Evolutionary conservation across 2,888 invertebrate species (phyloP).

Genomic region (Drosophila sordidula): DNA sequence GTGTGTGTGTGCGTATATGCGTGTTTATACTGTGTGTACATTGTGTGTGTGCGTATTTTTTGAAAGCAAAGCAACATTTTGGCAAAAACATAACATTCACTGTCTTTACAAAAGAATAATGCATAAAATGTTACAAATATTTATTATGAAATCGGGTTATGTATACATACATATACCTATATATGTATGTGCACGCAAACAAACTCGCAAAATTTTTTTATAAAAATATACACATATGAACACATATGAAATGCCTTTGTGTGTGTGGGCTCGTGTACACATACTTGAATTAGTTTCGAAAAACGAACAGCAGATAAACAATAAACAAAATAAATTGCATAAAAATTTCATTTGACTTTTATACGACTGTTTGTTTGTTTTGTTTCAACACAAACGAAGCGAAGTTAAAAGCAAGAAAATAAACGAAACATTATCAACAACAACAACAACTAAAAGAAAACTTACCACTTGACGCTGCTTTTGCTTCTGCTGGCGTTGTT

Average conservation of each 20-base stretch:
- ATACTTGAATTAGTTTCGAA: slow-evolving; percentile 56
- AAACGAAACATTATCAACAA: slow-evolving; percentile 7
- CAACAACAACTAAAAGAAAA: slow-evolving; percentile 25
- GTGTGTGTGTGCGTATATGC: slow-evolving; percentile 6
- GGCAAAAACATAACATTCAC: slow-evolving; percentile 39
- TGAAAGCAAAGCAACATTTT: slow-evolving; percentile 42
- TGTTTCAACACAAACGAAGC: slow-evolving; percentile 37
- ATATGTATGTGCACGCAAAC: slow-evolving; percentile 4
- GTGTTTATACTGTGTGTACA: slow-evolving; percentile 23
- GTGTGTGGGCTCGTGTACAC: background rate
- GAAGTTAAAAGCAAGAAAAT: slow-evolving; percentile 18
- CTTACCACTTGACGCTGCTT: slow-evolving; percentile 72
- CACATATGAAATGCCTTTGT: slow-evolving; percentile 3
- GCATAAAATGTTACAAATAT: slow-evolving; percentile 40
- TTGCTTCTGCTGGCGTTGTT: slow-evolving; percentile 48
- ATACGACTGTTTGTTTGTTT: slow-evolving; percentile 31
- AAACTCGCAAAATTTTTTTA: background rate
- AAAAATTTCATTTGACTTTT: slow-evolving; percentile 40
- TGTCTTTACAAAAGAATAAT: slow-evolving; percentile 48
- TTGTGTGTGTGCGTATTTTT: slow-evolving; percentile 27
- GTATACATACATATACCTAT: background rate
- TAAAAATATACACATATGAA: slow-evolving; percentile 7
- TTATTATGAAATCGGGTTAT: slow-evolving; percentile 43
- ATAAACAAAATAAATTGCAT: slow-evolving; percentile 48
- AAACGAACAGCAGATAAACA: slow-evolving; percentile 51